Conservation (phyloP, 2,797 vertebrate genomes). For the Myoxocephalus aenaeus region DNA sequence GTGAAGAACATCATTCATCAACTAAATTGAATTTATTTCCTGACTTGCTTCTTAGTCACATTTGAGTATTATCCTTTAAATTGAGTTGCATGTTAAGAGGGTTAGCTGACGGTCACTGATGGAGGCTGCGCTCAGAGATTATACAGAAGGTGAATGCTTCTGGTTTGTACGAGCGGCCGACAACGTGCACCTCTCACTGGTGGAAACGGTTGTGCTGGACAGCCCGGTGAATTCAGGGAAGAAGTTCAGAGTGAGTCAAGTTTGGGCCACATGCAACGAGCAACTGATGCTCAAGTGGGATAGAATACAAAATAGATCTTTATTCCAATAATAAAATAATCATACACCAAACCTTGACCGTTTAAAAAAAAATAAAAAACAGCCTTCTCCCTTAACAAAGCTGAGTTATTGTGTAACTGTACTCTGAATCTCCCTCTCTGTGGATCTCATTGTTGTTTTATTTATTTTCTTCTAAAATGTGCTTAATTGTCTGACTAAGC, state of each 20-base stretch:
- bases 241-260: neutral
- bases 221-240: neutral
- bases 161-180: neutral
- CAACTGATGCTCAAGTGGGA: neutral
- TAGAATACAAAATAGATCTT: neutral
- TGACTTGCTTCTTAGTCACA: slow-evolving; percentile 2
- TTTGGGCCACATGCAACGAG: neutral
- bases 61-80: slow-evolving; percentile 24
- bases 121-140: neutral
- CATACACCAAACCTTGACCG: too few relatives aligned
- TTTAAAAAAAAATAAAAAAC: neutral
- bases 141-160: neutral
- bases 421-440: neutral
- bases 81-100: slow-evolving; percentile 25
- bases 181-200: neutral
- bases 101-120: neutral
- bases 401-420: too few relatives aligned
- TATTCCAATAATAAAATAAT: neutral
- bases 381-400: too few relatives aligned
- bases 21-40: slow-evolving; percentile 24
- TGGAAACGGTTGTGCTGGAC: neutral
- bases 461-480: neutral
- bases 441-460: neutral
- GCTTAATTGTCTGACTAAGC: neutral
- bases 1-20: slow-evolving; percentile 8